phyloP scores from a whole-genome alignment of 2,797 vertebrate genomes.

The Pelobates cultripes region DNA sequence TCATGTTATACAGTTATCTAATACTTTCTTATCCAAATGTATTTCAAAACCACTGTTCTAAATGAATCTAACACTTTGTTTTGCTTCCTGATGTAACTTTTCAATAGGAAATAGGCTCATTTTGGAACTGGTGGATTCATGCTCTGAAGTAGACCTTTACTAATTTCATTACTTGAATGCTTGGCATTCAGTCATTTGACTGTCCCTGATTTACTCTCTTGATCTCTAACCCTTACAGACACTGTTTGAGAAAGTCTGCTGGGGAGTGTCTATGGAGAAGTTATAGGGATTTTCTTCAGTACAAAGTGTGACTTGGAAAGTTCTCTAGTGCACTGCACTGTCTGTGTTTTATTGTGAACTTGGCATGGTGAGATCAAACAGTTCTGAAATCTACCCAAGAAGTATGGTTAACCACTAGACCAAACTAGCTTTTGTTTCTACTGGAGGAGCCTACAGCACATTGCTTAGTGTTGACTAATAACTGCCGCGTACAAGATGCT shows the following conservation, averaged over 20 bases:
- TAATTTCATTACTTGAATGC: conserved; percentile 35
- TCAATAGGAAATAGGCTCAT: conserved; percentile 18
- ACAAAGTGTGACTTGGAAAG: conserved; percentile 25
- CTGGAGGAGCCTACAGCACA: conserved; percentile 32
- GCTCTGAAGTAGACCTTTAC: conserved; percentile 35
- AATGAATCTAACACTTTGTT: no score
- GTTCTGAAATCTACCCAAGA: conserved; percentile 1
- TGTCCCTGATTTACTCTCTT: conserved; percentile 17
- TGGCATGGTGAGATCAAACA: conserved; percentile 21
- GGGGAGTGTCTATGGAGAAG: background rate
- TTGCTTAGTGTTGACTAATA: conserved; percentile 36
- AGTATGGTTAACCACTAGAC: conserved; percentile 38
- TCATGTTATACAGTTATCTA: no score
- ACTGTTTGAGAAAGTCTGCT: conserved; percentile 18
- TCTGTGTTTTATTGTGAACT: conserved; percentile 39
- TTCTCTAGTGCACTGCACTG: background rate
- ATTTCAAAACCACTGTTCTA: no score
- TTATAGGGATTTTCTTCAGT: background rate
- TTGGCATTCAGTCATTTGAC: conserved; percentile 15
- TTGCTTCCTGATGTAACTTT: background rate
- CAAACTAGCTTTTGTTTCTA: background rate
- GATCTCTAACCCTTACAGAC: background rate
- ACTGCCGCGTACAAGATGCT: background rate
- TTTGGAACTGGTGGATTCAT: background rate
- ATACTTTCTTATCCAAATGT: no score